Evolutionary conservation across 2,888 invertebrate genomes (phyloP), one percentile per base, ranked within the genome.

Genomic region (Aphodius sticticus): DNA sequence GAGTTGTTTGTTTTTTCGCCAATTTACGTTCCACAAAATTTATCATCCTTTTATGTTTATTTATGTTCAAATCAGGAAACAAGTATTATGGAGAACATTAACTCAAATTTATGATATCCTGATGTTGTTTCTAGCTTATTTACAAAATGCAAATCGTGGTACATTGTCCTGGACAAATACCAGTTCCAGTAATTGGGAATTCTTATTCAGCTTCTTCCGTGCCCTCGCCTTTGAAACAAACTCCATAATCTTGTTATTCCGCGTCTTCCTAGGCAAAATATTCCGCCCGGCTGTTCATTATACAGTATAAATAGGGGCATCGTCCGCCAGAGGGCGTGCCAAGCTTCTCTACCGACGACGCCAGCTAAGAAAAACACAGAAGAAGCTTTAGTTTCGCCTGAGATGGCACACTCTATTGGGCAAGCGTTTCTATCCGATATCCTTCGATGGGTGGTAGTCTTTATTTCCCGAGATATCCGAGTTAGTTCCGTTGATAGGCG

Each of bases 181-280:
- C 53, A 53, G 12, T 12, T 53, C 53, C 53, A 12, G 53, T 53
- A 53, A 53, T 53, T 53, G 53, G 53, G 12, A 9, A 53, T 53
- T 53, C 53, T 53, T 53, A 53, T 53, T 53, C 53, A 9, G 53
- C 9, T 53, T 53, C 53, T 53, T 53, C 53, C 12, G 12, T 5
- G 1, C 3, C 53, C 3, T 53, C 53, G 9, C 53, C 53, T 53
- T 53, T 53, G 53, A 53, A 9, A 53, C 53, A 53, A 53, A 53
- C 53, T 53, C 53, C 53, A 53, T 53, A 53, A 53, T 53, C 53
- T 53, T 53, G 53, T 53, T 53, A 53, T 53, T 53, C 53, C 53
- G 12, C 53, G 53, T 53, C 53, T 53, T 53, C 53, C 53, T 53
- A 53, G 53, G 53, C 53, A 53, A 53, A 53, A 5, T 53, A 53